Evolutionary conservation across 2,113 vertebrate species (phyloP), one percentile per base, ranked within the genome.

Genomic region (Himantopus leucocephalus): DNA sequence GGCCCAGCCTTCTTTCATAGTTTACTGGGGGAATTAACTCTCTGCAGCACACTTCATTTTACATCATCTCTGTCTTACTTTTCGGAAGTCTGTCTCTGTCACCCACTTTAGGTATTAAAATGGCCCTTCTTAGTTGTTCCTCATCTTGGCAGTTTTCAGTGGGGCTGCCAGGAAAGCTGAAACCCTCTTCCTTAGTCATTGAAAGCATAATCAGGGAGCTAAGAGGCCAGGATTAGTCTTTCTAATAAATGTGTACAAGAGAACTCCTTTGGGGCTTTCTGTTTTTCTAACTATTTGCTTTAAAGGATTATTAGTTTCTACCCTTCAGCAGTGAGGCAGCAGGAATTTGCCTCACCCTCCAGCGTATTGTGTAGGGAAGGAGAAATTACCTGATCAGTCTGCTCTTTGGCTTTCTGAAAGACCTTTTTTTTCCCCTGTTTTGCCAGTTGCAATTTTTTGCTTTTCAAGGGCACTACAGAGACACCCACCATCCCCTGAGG

Each of bases 211-310:
- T 82, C 64, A 58, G 52, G 48, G 56, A 92, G 32, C 59, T 79
- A 77, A 83, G 78, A 72, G 48, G 62, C 56, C 53, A 60, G 76
- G 76, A 91, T 95, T 94, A 92, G 34, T 89, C 63, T 94, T 82
- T 43, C 37, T 92, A 92, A 84, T 92, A 89, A 75, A 72, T 27
- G 35, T 47, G 48, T 91, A 78, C 73, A 73, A 78, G 39, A 92
- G 32, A 92, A 81, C 7, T 87, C 77, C 53, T 79, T 39, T 64
- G 74, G 45, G 87, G n/a, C n/a, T 87, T 96, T 88, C 24, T 89
- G 35, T 5, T 92, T 85, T 91, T 45, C 68, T 48, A 39, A 30
- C 67, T 95, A 23, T 85, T 91, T 92, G 29, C 73, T 91, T 72
- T 82, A 95, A 94, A 73, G 53, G 56, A 76, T 82, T 74, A 52